Conservation (phyloP, 2,113 vertebrate species). For the Aegotheles bennettii region DNA sequence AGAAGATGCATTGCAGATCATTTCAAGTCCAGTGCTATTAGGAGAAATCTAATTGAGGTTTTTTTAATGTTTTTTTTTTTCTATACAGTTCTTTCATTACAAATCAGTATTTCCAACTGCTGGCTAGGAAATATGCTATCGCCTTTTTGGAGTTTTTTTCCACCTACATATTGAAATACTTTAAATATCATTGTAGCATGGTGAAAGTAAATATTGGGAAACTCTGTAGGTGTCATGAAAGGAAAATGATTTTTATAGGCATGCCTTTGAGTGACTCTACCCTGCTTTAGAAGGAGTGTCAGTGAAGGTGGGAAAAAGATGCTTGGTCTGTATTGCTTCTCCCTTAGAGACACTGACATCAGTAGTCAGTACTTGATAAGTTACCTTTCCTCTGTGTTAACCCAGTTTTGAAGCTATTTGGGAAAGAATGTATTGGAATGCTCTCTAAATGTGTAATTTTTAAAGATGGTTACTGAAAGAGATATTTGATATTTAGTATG, state of each 20-base stretch:
- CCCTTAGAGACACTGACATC: neutral
- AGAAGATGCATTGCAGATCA: neutral
- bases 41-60: neutral
- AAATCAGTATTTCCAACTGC: neutral
- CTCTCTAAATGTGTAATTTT: neutral
- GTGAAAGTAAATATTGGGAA: constrained; percentile 26
- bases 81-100: neutral
- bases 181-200: neutral
- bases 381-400: neutral
- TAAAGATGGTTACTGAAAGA: neutral
- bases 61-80: constrained; percentile 3
- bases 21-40: neutral
- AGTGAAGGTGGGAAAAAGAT: neutral
- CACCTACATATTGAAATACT: neutral
- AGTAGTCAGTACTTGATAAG: neutral
- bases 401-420: neutral
- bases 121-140: neutral
- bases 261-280: neutral
- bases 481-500: neutral
- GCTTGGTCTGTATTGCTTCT: neutral
- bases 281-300: neutral
- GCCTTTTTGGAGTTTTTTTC: neutral
- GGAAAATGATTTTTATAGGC: neutral
- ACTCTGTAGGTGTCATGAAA: neutral
- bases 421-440: neutral